Percentiles rank a stretch among this genome's conserved stretches.
These are phyloP conservation scores for Heliconius sara DNA, from an alignment of 2,888 invertebrate genomes.

Conservation along the genomic window DNA sequence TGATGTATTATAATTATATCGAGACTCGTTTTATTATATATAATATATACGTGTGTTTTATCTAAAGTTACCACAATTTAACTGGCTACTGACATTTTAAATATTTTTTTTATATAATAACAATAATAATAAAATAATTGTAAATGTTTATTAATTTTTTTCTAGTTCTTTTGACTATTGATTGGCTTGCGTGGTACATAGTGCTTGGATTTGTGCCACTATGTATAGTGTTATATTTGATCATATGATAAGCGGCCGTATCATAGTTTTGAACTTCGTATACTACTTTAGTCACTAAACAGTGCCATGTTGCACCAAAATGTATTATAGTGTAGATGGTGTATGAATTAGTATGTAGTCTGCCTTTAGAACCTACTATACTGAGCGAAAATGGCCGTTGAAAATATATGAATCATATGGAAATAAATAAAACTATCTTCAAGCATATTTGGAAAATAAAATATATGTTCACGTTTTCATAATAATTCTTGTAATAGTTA, in stretches of 20 bases:
- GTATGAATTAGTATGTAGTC: conserved; percentile 33
- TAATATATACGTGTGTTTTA: conserved; percentile 20
- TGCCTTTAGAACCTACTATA: conserved; percentile 23
- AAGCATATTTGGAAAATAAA: too few relatives aligned
- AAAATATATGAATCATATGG: background rate
- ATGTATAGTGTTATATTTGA: background rate
- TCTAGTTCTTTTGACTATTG: conserved; percentile 8
- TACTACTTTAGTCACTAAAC: conserved; percentile 20
- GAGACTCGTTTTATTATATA: conserved; percentile 28
- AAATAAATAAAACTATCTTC: background rate
- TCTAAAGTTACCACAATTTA: conserved; percentile 39
- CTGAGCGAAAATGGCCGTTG: conserved; percentile 19
- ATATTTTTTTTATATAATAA: background rate
- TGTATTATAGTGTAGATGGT: conserved; percentile 56
- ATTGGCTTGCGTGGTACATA: conserved; percentile 16
- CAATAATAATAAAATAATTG: conserved; percentile 12
- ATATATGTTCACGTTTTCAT: background rate
- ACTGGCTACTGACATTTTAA: conserved; percentile 15
- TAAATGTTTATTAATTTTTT: conserved; percentile 9
- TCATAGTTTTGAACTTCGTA: conserved; percentile 15
- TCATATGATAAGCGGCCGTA: conserved; percentile 4
- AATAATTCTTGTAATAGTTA: background rate
- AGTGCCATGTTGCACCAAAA: conserved; percentile 71
- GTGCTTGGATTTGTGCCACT: conserved; percentile 12
- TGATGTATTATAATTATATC: conserved; percentile 36